Conservation (phyloP, 2,797 vertebrate genomes). For the Coluber constrictor region DNA sequence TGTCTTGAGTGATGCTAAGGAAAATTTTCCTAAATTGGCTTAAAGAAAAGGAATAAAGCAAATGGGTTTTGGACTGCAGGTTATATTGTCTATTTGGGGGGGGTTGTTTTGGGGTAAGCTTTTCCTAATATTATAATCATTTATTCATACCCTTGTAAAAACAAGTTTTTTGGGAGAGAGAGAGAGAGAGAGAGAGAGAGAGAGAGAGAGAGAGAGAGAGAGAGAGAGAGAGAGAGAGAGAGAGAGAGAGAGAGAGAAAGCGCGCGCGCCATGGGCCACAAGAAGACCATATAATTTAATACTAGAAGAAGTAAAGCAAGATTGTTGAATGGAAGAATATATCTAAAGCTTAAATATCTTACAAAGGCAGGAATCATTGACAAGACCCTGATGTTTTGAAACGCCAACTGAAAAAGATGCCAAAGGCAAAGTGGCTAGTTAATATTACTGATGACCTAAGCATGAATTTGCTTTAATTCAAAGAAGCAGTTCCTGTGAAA, state of each 20-base stretch:
- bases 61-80: not conserved
- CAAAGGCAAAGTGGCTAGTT: not conserved
- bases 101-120: slow-evolving; percentile 9
- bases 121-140: slow-evolving; percentile 56
- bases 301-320: not conserved
- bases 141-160: slow-evolving; percentile 65
- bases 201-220: no score
- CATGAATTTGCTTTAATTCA: not conserved
- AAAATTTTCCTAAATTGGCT: slow-evolving; percentile 21
- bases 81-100: slow-evolving; percentile 37
- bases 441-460: not conserved
- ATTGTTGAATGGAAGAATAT: not conserved
- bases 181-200: not conserved
- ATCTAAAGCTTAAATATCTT: not conserved
- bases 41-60: slow-evolving; percentile 76
- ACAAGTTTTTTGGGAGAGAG: not conserved
- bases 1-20: slow-evolving; percentile 79
- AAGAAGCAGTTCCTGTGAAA: not conserved
- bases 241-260: no score
- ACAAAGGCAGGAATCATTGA: not conserved
- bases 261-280: not conserved
- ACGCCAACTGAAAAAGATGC: not conserved
- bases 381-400: not conserved
- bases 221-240: no score
- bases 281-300: not conserved